Base-by-base conservation (phyloP, 2,888 invertebrate genomes). In the Steinernema hermaphroditum region DNA sequence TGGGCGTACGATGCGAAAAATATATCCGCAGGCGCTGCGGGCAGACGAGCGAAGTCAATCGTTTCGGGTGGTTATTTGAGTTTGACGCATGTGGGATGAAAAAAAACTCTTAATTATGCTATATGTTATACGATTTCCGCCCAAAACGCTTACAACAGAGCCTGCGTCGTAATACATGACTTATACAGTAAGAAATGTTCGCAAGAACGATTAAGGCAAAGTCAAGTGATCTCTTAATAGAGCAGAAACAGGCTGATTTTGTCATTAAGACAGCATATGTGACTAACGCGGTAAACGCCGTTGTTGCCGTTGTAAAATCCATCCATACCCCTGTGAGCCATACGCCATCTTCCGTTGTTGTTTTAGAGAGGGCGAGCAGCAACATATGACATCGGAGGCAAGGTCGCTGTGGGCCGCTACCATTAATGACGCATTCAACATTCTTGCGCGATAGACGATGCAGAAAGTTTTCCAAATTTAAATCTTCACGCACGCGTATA, bases 1-100 rank as follows among this genome's bases (percentile, higher is more conserved):
- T 62, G 62, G 62, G 62, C 62, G 62, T 62, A 27, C 32, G 62
- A 62, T 32, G 29, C 29, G 62, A 62, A 62, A 50, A 62, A 62
- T 34, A 62, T 62, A 62, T 32, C 62, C 4, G 62, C 62, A 62
- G 16, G 62, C 62, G 12, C 12, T 9, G 32, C 62, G 62, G 62
- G 19, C 16, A 34, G 62, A 62, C 62, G 62, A 29, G 16, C 22
- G 8, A n/a, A 29, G 32, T 62, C 27, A 62, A 8, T 37, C 37
- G 4, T 12, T 12, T 37, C 37, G 6, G 27, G 19, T 29, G 32
- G 32, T 32, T 62, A 34, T 62, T 62, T 62, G 32, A 62, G 29
- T 27, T 54, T 27, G 22, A 54, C 27, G 62, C 62, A 62, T 62
- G 62, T 2, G 16, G 16, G 32, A 19, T 16, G 12, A 32, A 19